Evolutionary conservation across 2,888 invertebrate genomes (phyloP).

Genomic region (Machimus atricapillus): DNA sequence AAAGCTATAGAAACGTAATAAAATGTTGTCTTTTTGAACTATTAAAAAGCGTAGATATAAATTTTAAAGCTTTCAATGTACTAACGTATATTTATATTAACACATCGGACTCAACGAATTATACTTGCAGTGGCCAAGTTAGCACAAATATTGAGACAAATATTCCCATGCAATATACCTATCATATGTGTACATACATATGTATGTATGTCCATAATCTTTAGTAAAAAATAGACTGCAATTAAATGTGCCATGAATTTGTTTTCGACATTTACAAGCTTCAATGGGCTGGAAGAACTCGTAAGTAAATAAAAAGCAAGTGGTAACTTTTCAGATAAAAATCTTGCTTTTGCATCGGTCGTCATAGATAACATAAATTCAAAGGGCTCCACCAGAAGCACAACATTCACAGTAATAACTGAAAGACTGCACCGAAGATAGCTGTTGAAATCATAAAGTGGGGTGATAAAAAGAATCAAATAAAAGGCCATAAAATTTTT

Average conservation of each 20-base stretch:
- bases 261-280: background rate
- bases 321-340: background rate
- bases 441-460: conserved; percentile 4
- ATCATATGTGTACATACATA: background rate
- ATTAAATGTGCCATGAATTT: background rate
- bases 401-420: background rate
- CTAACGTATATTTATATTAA: background rate
- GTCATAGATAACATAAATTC: background rate
- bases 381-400: background rate
- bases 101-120: background rate
- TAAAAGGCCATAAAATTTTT: background rate
- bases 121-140: background rate
- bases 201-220: too few relatives aligned
- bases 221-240: background rate
- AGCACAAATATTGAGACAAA: background rate
- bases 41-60: background rate
- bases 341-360: background rate
- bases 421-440: conserved; percentile 2
- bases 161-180: background rate
- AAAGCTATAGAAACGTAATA: background rate
- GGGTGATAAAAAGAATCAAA: background rate
- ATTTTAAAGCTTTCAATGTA: background rate
- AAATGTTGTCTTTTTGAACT: background rate
- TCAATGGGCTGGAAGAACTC: background rate
- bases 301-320: background rate